Conservation (phyloP, 2,113 vertebrate species). For the Garra rufa region DNA sequence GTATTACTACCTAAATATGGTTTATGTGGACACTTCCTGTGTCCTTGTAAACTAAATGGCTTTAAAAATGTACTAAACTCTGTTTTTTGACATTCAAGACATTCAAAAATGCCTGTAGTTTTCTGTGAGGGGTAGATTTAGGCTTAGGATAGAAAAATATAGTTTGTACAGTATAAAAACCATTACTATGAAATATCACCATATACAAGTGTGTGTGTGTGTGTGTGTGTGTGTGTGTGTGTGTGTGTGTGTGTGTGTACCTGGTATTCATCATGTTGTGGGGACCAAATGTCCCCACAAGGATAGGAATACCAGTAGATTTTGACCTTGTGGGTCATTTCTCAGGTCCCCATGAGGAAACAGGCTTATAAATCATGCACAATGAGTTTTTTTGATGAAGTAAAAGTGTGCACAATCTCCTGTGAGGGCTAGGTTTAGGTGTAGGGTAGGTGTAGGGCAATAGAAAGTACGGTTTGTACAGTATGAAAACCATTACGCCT, state of each 20-base stretch:
- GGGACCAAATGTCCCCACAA: too few species aligned
- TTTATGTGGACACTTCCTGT: background rate
- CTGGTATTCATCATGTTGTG: too few species aligned
- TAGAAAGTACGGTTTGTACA: too few species aligned
- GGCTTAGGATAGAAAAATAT: background rate
- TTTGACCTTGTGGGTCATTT: background rate
- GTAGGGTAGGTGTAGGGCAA: too few species aligned
- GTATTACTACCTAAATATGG: background rate
- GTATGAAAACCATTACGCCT: too few species aligned
- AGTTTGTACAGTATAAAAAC: background rate
- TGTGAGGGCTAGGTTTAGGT: too few species aligned
- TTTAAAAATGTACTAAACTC: background rate
- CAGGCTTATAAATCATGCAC: too few species aligned
- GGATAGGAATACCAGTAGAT: background rate
- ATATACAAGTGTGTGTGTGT: slow-evolving; percentile 18
- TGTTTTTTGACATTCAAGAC: too few species aligned
- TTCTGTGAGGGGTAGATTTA: background rate
- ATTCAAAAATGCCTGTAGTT: background rate
- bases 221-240: slow-evolving; percentile 17
- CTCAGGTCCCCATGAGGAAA: too few species aligned
- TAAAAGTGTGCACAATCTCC: too few species aligned
- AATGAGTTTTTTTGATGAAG: too few species aligned
- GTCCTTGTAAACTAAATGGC: background rate
- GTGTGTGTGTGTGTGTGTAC: slow-evolving; percentile 13
- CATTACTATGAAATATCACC: background rate